These are phyloP conservation scores for Polypterus senegalus DNA, from an alignment of 2,113 vertebrate species.

Conservation along the genomic window DNA sequence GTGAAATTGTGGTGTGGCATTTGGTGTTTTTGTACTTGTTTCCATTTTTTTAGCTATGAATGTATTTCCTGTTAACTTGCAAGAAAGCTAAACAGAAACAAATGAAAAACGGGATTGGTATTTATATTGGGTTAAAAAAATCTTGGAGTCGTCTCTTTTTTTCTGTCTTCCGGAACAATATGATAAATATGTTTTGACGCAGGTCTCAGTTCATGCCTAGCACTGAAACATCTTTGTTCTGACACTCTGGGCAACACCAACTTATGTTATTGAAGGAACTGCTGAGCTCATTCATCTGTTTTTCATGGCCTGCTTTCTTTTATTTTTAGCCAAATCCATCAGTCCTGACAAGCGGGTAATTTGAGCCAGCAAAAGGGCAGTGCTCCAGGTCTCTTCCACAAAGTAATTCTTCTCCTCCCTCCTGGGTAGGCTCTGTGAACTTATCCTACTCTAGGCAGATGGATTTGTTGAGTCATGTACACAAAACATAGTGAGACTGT, in stretches of 20 bases:
- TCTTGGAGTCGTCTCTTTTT: too few relatives aligned
- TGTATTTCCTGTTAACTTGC: too few relatives aligned
- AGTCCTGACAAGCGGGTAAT: slow-evolving; percentile 82
- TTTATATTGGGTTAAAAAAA: too few relatives aligned
- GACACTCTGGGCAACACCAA: slow-evolving; percentile 42
- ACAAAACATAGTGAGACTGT: slow-evolving; percentile 63
- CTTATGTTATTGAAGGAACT: slow-evolving; percentile 53
- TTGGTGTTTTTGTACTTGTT: slow-evolving; percentile 13
- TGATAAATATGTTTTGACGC: slow-evolving; percentile 22
- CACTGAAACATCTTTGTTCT: slow-evolving; percentile 48
- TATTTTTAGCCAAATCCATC: slow-evolving; percentile 92
- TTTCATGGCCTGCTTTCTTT: slow-evolving; percentile 73
- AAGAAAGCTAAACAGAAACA: too few relatives aligned
- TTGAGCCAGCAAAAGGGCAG: slow-evolving; percentile 70
- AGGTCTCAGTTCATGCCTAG: slow-evolving; percentile 8
- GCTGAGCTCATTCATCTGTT: slow-evolving; percentile 72
- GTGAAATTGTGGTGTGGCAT: slow-evolving; percentile 33
- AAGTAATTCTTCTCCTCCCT: slow-evolving; percentile 70
- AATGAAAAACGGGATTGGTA: too few relatives aligned
- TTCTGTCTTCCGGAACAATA: too few relatives aligned
- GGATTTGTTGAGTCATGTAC: slow-evolving; percentile 96
- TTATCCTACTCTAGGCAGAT: slow-evolving; percentile 61
- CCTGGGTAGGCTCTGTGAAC: slow-evolving; percentile 66
- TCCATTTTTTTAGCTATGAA: slow-evolving; percentile 5
- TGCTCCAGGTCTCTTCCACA: slow-evolving; percentile 69